phyloP scores from a whole-genome alignment of 2,113 vertebrate genomes.

The Thalassarche chlororhynchos region DNA sequence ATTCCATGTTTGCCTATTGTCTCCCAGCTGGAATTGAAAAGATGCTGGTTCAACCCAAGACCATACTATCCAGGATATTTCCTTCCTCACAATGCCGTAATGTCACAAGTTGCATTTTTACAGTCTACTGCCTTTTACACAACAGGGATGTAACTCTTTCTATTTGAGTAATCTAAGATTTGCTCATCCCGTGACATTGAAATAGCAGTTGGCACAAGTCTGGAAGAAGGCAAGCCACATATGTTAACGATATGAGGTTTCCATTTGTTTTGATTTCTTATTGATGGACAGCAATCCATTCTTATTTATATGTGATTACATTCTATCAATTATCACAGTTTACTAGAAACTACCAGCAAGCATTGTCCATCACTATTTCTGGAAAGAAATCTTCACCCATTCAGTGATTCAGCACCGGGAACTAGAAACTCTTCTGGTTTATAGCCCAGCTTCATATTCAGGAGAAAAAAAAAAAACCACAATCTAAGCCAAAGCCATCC shows the following conservation, averaged over 20 bases:
- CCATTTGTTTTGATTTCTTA: background rate
- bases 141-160: background rate
- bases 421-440: background rate
- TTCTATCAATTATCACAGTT: background rate
- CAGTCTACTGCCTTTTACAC: background rate
- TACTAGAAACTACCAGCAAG: background rate
- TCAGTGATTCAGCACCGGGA: background rate
- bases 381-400: background rate
- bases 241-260: background rate
- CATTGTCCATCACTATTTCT: background rate
- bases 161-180: background rate
- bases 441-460: background rate
- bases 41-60: background rate
- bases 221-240: background rate
- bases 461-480: background rate
- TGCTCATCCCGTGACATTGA: background rate
- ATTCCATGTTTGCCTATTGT: background rate
- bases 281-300: background rate
- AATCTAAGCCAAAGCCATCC: background rate
- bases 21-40: background rate
- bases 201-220: background rate
- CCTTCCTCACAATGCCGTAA: background rate
- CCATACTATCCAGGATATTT: background rate
- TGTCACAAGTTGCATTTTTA: background rate
- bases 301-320: background rate